Percentiles rank a stretch among this genome's conserved stretches.
Evolutionary conservation across 2,888 invertebrate genomes (phyloP).

Genomic region (Cryptops parisi): DNA sequence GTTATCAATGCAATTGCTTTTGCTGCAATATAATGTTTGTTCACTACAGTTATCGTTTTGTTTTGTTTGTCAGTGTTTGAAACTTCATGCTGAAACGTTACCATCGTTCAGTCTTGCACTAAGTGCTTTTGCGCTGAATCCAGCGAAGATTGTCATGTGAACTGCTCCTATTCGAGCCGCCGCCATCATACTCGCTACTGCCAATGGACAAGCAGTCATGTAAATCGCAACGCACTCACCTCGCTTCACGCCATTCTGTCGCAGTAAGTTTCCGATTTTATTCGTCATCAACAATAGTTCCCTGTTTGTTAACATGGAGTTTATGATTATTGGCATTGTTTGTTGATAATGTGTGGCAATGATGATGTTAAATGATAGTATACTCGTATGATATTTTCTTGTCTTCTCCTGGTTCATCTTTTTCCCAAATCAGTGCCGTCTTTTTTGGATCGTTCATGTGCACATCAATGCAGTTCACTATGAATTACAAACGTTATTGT

Average conservation of each 20-base stretch:
- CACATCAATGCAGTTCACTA: conserved; percentile 34
- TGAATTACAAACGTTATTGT: too few relatives aligned
- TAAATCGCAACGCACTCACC: conserved; percentile 38
- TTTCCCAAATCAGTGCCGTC: conserved; percentile 36
- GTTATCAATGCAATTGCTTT: conserved; percentile 35
- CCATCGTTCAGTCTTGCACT: conserved; percentile 35
- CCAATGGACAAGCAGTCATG: conserved; percentile 34
- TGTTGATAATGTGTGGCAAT: too few relatives aligned
- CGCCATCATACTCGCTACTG: conserved; percentile 37
- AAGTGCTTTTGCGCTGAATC: conserved; percentile 37
- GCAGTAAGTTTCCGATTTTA: conserved; percentile 31
- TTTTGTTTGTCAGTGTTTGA: too few relatives aligned
- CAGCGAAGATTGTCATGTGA: conserved; percentile 39
- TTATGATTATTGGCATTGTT: too few relatives aligned
- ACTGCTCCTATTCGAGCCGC: conserved; percentile 38
- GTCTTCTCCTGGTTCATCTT: conserved; percentile 35
- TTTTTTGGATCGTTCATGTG: conserved; percentile 30
- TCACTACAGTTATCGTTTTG: not conserved
- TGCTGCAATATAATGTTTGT: conserved; percentile 25
- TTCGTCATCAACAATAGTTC: conserved; percentile 31
- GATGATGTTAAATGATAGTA: too few relatives aligned
- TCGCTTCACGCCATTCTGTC: conserved; percentile 29
- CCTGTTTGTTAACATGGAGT: too few relatives aligned
- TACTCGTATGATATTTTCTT: conserved; percentile 22
- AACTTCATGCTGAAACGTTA: too few relatives aligned